These are phyloP conservation scores for Caloenas nicobarica DNA, from an alignment of 2,113 vertebrate genomes.

Conservation along the genomic window DNA sequence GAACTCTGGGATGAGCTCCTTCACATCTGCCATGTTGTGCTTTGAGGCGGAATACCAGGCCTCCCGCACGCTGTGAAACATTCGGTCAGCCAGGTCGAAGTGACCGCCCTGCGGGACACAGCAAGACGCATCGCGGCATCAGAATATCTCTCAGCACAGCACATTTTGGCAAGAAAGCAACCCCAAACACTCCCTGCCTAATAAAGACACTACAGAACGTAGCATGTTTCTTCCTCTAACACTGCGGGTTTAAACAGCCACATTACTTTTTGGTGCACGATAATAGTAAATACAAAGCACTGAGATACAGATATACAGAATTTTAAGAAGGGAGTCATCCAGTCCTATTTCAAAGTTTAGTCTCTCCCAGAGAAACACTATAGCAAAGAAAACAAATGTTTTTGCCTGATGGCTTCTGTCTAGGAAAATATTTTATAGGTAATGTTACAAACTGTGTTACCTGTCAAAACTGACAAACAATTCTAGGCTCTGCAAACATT, in stretches of 20 bases:
- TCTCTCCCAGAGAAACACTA: not conserved
- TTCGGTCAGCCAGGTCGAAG: conserved; percentile 96
- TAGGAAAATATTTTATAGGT: not conserved
- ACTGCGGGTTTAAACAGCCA: not conserved
- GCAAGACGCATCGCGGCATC: not conserved
- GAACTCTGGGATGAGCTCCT: conserved; percentile 98
- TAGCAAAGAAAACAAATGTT: not conserved
- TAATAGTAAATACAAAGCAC: not conserved
- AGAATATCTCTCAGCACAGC: not conserved
- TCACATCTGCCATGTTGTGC: conserved; percentile 99
- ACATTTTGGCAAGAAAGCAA: not conserved
- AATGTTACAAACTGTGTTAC: not conserved
- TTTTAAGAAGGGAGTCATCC: not conserved
- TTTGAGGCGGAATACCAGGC: conserved; percentile 97
- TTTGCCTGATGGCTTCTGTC: not conserved
- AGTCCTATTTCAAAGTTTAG: not conserved
- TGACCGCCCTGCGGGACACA: conserved; percentile 87
- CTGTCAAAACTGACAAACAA: not conserved
- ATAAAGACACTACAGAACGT: not conserved
- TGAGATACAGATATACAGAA: rapidly evolving
- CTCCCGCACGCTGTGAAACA: conserved; percentile 98
- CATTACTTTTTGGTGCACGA: not conserved
- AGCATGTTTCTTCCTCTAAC: not conserved
- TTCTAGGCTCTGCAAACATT: not conserved
- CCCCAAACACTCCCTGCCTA: not conserved